A percentile compares a stretch with the other conserved stretches of the same genome.
phyloP scores from a whole-genome alignment of 2,113 vertebrate genomes.

The Notechis scutatus region DNA sequence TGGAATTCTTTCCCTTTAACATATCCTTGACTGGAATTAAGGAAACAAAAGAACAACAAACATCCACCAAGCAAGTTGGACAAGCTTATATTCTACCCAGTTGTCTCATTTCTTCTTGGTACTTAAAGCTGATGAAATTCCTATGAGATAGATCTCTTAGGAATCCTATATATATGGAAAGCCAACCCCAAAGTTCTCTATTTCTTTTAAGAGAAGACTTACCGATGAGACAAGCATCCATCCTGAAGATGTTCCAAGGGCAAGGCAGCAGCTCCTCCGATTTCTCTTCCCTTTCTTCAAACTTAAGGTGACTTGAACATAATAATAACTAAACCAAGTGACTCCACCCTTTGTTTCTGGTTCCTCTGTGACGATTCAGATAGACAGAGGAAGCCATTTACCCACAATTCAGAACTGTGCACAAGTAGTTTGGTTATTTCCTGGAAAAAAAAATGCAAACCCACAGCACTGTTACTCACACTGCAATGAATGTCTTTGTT shows the following conservation, averaged over 20 bases:
- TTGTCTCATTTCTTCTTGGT: not conserved
- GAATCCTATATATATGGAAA: not conserved
- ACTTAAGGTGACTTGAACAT: slow-evolving; percentile 34
- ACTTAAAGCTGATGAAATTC: not conserved
- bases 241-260: slow-evolving; percentile 19
- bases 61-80: not conserved
- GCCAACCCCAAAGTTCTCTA: not conserved
- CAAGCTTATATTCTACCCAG: not conserved
- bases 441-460: not conserved
- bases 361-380: not conserved
- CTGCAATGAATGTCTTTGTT: not conserved
- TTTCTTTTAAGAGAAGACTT: slow-evolving; percentile 32
- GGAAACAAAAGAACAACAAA: not conserved
- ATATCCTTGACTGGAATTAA: not conserved
- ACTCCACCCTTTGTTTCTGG: slow-evolving; percentile 43
- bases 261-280: not conserved
- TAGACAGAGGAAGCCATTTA: not conserved
- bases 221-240: slow-evolving; percentile 56
- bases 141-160: not conserved
- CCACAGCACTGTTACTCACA: not conserved
- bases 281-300: slow-evolving; percentile 26
- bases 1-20: not conserved
- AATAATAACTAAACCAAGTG: not conserved
- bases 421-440: not conserved
- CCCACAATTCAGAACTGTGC: rapidly evolving